phyloP scores from a whole-genome alignment of 2,888 invertebrate species.

The Leptinotarsa juncta region DNA sequence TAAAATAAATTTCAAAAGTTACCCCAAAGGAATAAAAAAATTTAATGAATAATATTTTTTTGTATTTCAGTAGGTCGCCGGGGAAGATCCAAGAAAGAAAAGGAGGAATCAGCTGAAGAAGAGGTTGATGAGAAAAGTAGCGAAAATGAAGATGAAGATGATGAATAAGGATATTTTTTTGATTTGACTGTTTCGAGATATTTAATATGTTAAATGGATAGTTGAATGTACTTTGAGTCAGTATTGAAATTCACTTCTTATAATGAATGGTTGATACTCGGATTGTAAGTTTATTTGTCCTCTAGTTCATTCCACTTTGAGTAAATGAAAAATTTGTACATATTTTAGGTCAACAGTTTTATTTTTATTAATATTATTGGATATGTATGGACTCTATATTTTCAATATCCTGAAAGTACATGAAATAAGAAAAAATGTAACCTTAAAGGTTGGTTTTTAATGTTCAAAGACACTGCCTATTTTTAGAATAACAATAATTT shows the following conservation, averaged over 20 bases:
- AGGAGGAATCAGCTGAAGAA: slow-evolving; percentile 43
- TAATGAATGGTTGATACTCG: slow-evolving; percentile 1
- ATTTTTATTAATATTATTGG: neutral
- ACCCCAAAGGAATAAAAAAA: neutral
- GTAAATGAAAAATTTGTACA: slow-evolving; percentile 10
- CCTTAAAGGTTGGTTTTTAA: too few relatives aligned
- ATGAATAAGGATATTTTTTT: slow-evolving; percentile 29
- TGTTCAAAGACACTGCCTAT: too few relatives aligned
- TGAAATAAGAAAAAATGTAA: too few relatives aligned
- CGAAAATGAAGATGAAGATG: slow-evolving; percentile 41
- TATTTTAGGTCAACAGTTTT: slow-evolving; percentile 10
- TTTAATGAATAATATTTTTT: neutral
- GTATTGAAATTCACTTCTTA: neutral
- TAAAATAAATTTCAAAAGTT: too few relatives aligned
- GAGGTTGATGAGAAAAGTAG: slow-evolving; percentile 42
- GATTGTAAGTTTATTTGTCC: slow-evolving; percentile 3
- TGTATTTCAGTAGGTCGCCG: slow-evolving; percentile 37
- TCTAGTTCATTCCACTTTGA: slow-evolving; percentile 1
- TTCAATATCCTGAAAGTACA: neutral
- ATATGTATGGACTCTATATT: too few relatives aligned
- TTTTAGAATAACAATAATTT: too few relatives aligned
- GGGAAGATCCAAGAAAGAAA: slow-evolving; percentile 43
- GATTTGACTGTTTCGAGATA: neutral
- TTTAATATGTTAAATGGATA: neutral
- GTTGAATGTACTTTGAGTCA: slow-evolving; percentile 1